Conservation (phyloP, 2,888 invertebrate genomes). For the Drosophila koepferae region DNA sequence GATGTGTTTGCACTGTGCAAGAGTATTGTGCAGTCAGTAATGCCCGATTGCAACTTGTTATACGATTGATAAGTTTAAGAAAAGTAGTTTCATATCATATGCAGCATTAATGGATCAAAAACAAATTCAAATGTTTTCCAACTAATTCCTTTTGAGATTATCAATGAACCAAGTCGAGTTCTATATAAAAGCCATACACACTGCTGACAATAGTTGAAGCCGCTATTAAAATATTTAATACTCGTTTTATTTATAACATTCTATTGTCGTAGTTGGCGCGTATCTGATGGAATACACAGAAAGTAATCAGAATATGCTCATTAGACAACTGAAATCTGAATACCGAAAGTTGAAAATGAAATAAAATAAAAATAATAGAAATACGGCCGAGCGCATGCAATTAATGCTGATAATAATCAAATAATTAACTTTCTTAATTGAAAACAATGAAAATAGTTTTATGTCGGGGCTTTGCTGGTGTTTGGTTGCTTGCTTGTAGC, state of each 20-base stretch:
- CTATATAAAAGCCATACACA: conserved; percentile 55
- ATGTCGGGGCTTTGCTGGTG: conserved; percentile 35
- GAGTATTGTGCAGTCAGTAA: background rate
- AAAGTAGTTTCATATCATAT: background rate
- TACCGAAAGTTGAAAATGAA: conserved; percentile 35
- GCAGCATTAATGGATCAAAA: background rate
- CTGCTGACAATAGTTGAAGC: conserved; percentile 31
- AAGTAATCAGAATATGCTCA: conserved; percentile 64
- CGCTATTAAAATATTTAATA: conserved; percentile 53
- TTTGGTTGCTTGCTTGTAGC: background rate
- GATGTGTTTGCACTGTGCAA: background rate
- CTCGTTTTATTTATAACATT: conserved; percentile 30
- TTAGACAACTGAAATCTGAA: conserved; percentile 41
- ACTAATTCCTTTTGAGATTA: background rate
- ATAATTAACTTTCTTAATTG: conserved; percentile 84
- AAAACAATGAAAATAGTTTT: conserved; percentile 81
- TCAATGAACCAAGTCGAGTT: conserved; percentile 27
- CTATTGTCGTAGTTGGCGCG: conserved; percentile 11
- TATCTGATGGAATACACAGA: conserved; percentile 28
- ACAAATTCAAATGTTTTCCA: background rate
- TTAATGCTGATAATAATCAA: conserved; percentile 83
- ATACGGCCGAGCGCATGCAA: conserved; percentile 61
- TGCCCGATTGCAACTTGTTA: background rate
- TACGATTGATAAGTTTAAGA: background rate
- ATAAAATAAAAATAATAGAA: conserved; percentile 18